A percentile compares a stretch with the other conserved stretches of the same genome.
These are phyloP conservation scores for Drosophila carrolli DNA, from an alignment of 1,140 invertebrate genomes.

Conservation along the genomic window DNA sequence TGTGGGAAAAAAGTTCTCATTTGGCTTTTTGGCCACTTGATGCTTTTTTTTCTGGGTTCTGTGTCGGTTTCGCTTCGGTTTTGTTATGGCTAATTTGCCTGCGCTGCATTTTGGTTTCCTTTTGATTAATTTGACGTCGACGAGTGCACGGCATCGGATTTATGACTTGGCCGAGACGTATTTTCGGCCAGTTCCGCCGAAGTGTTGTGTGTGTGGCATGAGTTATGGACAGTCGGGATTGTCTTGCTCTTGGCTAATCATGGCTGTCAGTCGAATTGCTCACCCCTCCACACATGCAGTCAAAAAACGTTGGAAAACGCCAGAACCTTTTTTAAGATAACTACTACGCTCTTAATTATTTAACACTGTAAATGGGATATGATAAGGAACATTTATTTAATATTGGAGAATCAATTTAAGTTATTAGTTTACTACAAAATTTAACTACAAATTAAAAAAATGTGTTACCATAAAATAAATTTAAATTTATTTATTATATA, in stretches of 20 bases:
- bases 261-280: conserved; percentile 18
- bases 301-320: neutral
- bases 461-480: no score
- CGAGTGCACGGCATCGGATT: conserved; percentile 72
- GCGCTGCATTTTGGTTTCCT: conserved; percentile 67
- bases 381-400: no score
- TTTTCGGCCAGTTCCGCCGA: conserved; percentile 36
- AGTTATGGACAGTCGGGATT: conserved; percentile 45
- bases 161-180: conserved; percentile 52
- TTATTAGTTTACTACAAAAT: no score
- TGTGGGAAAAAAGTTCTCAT: conserved; percentile 78
- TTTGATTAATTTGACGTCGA: conserved; percentile 80
- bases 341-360: no score
- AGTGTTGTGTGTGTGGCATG: conserved; percentile 48
- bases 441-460: no score
- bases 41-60: conserved; percentile 32
- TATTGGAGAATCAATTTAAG: no score
- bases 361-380: no score
- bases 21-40: conserved; percentile 68
- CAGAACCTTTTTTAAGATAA: neutral
- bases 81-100: conserved; percentile 67
- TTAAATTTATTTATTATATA: no score
- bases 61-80: conserved; percentile 14
- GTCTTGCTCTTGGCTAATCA: conserved; percentile 38
- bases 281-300: conserved; percentile 8